Percentiles rank a stretch among this genome's conserved stretches.
Evolutionary conservation across 2,888 invertebrate species (phyloP).

Genomic region (Idaea dimidiata): DNA sequence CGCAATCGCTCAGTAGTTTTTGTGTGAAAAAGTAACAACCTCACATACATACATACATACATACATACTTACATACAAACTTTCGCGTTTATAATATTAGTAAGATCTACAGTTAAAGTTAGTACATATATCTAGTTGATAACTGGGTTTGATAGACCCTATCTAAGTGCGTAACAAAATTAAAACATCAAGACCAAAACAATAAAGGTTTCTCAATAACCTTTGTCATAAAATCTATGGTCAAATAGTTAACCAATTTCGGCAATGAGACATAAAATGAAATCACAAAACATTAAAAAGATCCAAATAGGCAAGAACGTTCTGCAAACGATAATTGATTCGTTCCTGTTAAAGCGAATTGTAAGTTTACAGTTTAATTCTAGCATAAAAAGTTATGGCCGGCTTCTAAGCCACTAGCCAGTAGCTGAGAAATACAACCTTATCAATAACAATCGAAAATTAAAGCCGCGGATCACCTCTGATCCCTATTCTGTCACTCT

Average conservation of each 20-base stretch:
- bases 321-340: background rate
- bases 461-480: constrained; percentile 35
- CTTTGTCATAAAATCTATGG: background rate
- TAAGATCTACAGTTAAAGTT: too few species aligned
- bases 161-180: too few species aligned
- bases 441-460: constrained; percentile 43
- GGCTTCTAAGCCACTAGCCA: background rate
- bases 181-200: too few species aligned
- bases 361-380: background rate
- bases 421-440: background rate
- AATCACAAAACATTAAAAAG: background rate
- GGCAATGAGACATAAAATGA: constrained; percentile 7
- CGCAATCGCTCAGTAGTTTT: too few species aligned
- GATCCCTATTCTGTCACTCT: constrained; percentile 28
- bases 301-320: background rate
- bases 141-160: too few species aligned
- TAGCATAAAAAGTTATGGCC: background rate
- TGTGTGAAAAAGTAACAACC: too few species aligned
- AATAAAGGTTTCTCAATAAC: background rate
- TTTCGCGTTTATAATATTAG: too few species aligned
- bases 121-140: too few species aligned
- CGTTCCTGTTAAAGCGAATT: background rate
- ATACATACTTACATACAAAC: too few species aligned
- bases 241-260: background rate
- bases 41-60: too few species aligned